A percentile compares a stretch with the other conserved stretches of the same genome.
Evolutionary conservation across 2,113 vertebrate species (phyloP).

Genomic region (Psilopsiagon aymara): DNA sequence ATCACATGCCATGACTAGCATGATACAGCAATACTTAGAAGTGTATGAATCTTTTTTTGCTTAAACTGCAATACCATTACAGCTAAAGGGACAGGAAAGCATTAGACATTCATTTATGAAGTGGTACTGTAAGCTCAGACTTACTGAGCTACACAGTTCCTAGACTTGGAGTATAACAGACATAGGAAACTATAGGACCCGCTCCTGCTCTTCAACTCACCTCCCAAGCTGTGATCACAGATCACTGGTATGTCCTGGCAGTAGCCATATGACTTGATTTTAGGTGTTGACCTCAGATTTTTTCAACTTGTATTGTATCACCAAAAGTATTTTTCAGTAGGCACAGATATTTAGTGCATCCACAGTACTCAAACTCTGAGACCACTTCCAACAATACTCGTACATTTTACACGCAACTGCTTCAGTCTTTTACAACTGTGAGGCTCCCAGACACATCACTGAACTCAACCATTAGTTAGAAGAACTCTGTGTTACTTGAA

Average conservation of each 20-base stretch:
- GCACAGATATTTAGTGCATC: neutral
- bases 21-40: fast-evolving
- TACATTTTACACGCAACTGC: neutral
- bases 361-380: neutral
- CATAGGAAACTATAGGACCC: neutral
- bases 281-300: neutral
- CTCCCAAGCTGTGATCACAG: neutral
- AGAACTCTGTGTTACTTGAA: neutral
- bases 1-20: neutral
- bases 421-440: neutral
- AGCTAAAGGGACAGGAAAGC: neutral
- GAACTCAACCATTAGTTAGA: neutral
- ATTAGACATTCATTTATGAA: neutral
- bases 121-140: neutral
- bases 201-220: neutral
- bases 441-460: neutral
- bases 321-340: neutral
- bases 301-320: neutral
- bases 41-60: neutral
- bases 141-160: neutral
- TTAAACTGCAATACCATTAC: neutral
- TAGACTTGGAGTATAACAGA: neutral
- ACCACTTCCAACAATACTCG: neutral
- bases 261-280: neutral
- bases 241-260: neutral